Percentiles rank a stretch among this genome's conserved stretches.
phyloP scores from a whole-genome alignment of 2,797 vertebrate species.

The Diplodus puntazzo region DNA sequence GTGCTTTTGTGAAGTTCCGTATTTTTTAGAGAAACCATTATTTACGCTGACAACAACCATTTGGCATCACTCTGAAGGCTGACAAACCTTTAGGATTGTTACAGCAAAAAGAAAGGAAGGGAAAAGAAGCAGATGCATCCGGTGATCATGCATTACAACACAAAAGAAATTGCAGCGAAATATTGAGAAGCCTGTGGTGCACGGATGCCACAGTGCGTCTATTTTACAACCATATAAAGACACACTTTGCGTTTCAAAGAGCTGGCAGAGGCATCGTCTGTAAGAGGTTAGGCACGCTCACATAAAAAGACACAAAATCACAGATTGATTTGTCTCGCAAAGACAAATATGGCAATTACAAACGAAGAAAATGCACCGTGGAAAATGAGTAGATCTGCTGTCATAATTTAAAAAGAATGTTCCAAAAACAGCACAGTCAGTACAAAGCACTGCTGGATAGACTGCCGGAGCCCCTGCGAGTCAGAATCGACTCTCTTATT shows the following conservation, averaged over 20 bases:
- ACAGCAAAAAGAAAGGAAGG: neutral
- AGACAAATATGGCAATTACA: conserved; percentile 38
- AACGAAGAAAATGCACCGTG: conserved; percentile 23
- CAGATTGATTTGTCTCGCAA: conserved; percentile 22
- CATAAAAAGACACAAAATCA: conserved; percentile 28
- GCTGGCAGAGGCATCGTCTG: neutral
- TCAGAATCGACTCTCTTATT: neutral
- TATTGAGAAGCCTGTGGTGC: neutral
- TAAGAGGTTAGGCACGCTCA: conserved; percentile 12
- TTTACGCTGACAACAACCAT: conserved; percentile 6
- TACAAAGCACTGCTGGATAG: conserved; percentile 2
- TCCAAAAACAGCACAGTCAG: conserved; percentile 33
- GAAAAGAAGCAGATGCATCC: neutral
- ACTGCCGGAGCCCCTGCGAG: neutral
- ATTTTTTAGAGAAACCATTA: neutral
- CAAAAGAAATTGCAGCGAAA: neutral
- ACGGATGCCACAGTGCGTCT: neutral
- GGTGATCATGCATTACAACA: neutral
- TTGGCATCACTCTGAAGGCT: neutral
- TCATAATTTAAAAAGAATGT: conserved; percentile 30
- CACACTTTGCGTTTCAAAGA: conserved; percentile 1
- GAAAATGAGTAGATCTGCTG: conserved; percentile 32
- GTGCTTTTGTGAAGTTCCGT: neutral
- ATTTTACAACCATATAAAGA: conserved; percentile 23
- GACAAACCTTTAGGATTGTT: neutral